A percentile compares a stretch with the other conserved stretches of the same genome.
These are phyloP conservation scores for Torymus auratus DNA, from an alignment of 2,888 invertebrate genomes.

Conservation along the genomic window DNA sequence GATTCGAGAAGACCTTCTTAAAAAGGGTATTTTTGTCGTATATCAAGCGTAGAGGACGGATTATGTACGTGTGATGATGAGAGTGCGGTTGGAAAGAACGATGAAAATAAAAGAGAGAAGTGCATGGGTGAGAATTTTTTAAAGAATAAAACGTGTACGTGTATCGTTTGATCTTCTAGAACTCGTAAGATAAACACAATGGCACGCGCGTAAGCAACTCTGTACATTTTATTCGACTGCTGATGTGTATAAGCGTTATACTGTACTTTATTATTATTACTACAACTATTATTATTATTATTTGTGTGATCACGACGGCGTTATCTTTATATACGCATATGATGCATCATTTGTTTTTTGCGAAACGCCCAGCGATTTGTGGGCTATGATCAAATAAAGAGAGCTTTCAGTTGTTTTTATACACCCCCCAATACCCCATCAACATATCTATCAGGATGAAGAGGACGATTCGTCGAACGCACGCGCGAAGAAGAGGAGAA, in stretches of 20 bases:
- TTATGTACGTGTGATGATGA: neutral
- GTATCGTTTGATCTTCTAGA: slow-evolving; percentile 15
- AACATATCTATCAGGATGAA: slow-evolving; percentile 10
- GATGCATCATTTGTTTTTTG: slow-evolving; percentile 13
- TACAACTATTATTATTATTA: neutral
- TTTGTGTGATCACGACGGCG: slow-evolving; percentile 13
- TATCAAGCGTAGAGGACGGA: slow-evolving; percentile 23
- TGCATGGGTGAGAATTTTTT: slow-evolving; percentile 42
- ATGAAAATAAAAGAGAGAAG: no score
- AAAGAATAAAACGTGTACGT: slow-evolving; percentile 10
- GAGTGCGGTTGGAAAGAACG: no score
- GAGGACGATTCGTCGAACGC: slow-evolving; percentile 1
- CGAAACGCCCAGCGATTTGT: slow-evolving; percentile 16
- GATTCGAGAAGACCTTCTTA: slow-evolving; percentile 24
- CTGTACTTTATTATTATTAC: neutral
- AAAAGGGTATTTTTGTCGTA: slow-evolving; percentile 49
- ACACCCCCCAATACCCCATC: neutral
- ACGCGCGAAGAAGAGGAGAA: slow-evolving; percentile 21
- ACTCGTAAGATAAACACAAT: slow-evolving; percentile 3
- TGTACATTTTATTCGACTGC: slow-evolving; percentile 20
- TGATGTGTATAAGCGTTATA: slow-evolving; percentile 8
- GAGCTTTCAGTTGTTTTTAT: slow-evolving; percentile 37
- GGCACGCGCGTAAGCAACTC: neutral
- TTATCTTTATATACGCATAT: slow-evolving; percentile 3
- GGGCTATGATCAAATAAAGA: slow-evolving; percentile 54